Evolutionary conservation across 1,140 invertebrate genomes (phyloP).

Genomic region (Archegozetes longisetosus): DNA sequence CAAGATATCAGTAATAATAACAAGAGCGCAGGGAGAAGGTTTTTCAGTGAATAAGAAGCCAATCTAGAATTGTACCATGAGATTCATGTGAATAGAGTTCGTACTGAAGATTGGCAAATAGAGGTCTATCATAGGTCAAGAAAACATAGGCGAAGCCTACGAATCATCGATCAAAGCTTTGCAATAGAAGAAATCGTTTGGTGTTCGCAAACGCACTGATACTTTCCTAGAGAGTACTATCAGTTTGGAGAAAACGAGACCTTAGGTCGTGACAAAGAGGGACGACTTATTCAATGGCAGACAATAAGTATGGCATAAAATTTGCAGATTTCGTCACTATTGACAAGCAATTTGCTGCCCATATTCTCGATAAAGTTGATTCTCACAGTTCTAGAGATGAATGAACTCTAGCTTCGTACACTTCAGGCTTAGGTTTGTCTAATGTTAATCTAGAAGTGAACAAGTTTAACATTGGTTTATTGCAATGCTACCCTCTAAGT

Average conservation of each 20-base stretch:
- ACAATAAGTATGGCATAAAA: neutral
- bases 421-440: neutral
- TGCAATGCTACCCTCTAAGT: neutral
- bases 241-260: neutral
- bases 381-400: neutral
- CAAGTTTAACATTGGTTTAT: neutral
- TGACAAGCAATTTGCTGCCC: neutral
- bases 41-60: neutral
- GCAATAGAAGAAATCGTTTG: constrained; percentile 62
- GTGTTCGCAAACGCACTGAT: constrained; percentile 37
- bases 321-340: neutral
- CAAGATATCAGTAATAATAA: no score
- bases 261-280: neutral
- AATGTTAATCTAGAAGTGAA: constrained; percentile 5
- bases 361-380: constrained; percentile 2
- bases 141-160: constrained; percentile 42
- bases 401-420: neutral
- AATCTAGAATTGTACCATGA: constrained; percentile 6
- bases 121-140: constrained; percentile 49
- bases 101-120: constrained; percentile 48
- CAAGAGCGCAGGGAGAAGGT: neutral
- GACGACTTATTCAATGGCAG: constrained; percentile 9
- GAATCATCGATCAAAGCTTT: constrained; percentile 64
- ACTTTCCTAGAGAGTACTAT: neutral
- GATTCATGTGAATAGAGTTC: constrained; percentile 22